Evolutionary conservation across 2,888 invertebrate species (phyloP).

Genomic region (Drosophila ustulata): DNA sequence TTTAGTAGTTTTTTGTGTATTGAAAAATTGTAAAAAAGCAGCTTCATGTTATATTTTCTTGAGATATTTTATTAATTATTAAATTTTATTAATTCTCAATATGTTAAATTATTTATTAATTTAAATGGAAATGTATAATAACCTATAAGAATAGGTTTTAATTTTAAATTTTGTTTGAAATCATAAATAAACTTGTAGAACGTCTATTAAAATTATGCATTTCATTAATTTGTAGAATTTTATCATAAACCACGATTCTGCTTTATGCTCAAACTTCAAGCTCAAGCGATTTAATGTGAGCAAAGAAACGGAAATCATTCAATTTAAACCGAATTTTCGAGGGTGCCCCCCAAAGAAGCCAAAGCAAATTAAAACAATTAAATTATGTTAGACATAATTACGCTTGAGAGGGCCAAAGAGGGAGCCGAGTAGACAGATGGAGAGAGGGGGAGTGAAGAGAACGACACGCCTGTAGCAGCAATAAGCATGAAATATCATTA

Average conservation of each 20-base stretch:
- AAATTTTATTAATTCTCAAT: no score
- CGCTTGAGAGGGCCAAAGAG: slow-evolving; percentile 12
- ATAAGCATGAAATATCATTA: slow-evolving; percentile 60
- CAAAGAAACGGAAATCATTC: slow-evolving; percentile 32
- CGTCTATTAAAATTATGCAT: no score
- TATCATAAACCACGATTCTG: slow-evolving; percentile 3
- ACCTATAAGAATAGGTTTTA: no score
- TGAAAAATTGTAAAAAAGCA: no score
- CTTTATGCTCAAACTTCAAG: not conserved
- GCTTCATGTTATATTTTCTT: no score
- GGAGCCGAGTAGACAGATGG: not conserved
- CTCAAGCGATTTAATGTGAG: not conserved
- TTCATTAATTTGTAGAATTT: slow-evolving; percentile 6
- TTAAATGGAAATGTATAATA: no score
- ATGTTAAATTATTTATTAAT: no score
- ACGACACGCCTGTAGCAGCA: slow-evolving; percentile 50
- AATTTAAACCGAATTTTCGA: slow-evolving; percentile 19
- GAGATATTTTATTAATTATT: no score
- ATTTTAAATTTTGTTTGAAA: no score
- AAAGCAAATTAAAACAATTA: slow-evolving; percentile 67
- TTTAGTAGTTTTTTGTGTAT: no score
- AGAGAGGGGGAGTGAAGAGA: not conserved
- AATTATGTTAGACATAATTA: slow-evolving; percentile 69
- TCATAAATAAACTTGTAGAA: no score
- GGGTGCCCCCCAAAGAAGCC: slow-evolving; percentile 34